These are phyloP conservation scores for Zoanthus gigantus DNA, from an alignment of 92 coral and sea anemone species.

Conservation along the genomic window DNA sequence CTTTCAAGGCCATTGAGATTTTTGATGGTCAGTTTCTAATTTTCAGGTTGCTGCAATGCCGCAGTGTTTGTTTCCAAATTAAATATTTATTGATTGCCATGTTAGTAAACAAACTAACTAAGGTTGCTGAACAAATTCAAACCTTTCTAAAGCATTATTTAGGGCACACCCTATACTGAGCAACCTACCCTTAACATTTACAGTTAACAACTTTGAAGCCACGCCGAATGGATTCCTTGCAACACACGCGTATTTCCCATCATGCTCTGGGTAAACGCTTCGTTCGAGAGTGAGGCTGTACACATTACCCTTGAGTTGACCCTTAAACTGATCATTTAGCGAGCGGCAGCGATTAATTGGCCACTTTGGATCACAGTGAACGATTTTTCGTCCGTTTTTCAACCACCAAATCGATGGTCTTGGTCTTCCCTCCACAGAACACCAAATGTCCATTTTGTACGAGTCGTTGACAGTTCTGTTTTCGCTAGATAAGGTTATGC, in stretches of 20 bases:
- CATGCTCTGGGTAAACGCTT: conserved; percentile 49
- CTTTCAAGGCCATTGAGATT: no score
- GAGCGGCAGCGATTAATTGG: conserved; percentile 29
- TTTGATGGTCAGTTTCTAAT: no score
- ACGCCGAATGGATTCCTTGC: conserved; percentile 73
- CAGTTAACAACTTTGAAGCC: conserved; percentile 54
- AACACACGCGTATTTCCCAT: conserved; percentile 72
- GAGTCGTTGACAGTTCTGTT: conserved; percentile 39
- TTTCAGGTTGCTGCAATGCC: no score
- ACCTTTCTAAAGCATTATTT: not conserved
- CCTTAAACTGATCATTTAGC: not conserved
- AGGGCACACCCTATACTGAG: not conserved
- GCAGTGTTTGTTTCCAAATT: no score
- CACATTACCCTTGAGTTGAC: conserved; percentile 34
- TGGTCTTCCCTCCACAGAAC: conserved; percentile 77
- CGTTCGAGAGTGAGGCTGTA: conserved; percentile 18
- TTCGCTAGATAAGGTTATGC: conserved; percentile 10
- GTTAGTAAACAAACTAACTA: not conserved
- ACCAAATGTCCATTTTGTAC: conserved; percentile 58
- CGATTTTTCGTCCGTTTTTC: conserved; percentile 41
- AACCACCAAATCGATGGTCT: conserved; percentile 75
- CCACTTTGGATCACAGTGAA: conserved; percentile 22
- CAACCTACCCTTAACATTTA: conserved; percentile 24
- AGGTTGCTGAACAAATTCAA: not conserved
- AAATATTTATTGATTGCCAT: no score